phyloP scores from a whole-genome alignment of 2,113 vertebrate species.

The Ceratotherium simum region DNA sequence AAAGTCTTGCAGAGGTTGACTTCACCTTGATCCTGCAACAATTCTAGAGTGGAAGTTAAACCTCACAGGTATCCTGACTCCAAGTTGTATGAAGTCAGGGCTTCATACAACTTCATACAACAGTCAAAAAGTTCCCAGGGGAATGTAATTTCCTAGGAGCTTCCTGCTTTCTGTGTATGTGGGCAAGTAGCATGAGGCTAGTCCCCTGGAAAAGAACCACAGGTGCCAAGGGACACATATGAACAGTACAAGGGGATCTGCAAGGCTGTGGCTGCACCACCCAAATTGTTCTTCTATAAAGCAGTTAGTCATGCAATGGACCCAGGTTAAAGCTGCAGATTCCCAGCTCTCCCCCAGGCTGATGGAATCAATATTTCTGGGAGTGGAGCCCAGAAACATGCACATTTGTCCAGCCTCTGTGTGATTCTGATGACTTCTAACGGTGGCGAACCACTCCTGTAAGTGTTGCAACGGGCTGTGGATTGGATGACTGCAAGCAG shows the following conservation, averaged over 20 bases:
- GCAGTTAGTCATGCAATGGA: not conserved
- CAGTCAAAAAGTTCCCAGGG: not conserved
- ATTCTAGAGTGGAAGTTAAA: not conserved
- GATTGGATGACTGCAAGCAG: not conserved
- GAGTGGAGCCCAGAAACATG: not conserved
- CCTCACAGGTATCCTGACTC: not conserved
- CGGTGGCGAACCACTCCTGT: not conserved
- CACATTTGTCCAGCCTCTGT: not conserved
- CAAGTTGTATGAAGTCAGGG: not conserved
- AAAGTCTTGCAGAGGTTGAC: not conserved
- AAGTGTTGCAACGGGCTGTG: not conserved
- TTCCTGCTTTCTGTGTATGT: not conserved
- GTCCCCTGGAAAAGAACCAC: not conserved
- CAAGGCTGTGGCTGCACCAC: not conserved
- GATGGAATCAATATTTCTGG: not conserved
- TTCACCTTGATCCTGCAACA: not conserved
- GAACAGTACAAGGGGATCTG: not conserved
- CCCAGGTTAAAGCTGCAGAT: not conserved
- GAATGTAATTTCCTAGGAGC: not conserved
- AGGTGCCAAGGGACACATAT: not conserved
- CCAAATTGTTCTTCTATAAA: not conserved
- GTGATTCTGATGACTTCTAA: not conserved
- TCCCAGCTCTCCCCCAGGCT: not conserved
- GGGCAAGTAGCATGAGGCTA: not conserved
- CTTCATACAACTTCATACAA: not conserved